Conservation (phyloP, 2,113 vertebrate species). For the Pteropus alecto region DNA sequence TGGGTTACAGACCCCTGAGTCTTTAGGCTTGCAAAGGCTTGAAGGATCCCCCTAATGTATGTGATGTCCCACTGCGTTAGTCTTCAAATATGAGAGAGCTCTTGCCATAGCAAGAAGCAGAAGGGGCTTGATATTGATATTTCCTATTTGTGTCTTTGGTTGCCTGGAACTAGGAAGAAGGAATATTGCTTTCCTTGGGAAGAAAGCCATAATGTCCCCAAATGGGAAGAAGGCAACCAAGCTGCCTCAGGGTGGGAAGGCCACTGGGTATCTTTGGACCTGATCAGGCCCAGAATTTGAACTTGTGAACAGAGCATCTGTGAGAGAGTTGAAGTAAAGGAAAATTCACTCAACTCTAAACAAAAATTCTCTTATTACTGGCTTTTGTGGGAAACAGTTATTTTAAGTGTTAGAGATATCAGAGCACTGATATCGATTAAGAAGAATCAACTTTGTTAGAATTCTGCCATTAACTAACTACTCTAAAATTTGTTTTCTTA, state of each 20-base stretch:
- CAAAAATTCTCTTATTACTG: not conserved
- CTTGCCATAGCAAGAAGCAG: not conserved
- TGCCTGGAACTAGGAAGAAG: not conserved
- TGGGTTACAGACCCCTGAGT: too few relatives aligned
- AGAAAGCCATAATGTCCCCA: not conserved
- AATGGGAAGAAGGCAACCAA: not conserved
- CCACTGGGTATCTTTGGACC: not conserved
- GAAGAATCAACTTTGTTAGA: not conserved
- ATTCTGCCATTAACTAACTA: not conserved
- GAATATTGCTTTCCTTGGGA: not conserved
- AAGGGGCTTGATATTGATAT: not conserved
- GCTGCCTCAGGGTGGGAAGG: fast-evolving
- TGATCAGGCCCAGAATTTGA: not conserved
- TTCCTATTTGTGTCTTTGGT: not conserved
- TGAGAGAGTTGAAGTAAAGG: not conserved
- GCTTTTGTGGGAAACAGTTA: not conserved
- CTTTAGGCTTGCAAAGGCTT: not conserved
- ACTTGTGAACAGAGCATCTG: not conserved
- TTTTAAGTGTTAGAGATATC: not conserved
- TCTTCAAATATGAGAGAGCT: not conserved
- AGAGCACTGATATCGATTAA: not conserved
- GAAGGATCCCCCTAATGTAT: too few relatives aligned
- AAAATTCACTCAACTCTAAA: not conserved
- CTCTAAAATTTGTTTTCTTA: not conserved
- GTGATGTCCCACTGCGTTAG: not conserved